Percentiles rank a stretch among this genome's conserved stretches.
These are phyloP conservation scores for Acleris literana DNA, from an alignment of 2,888 invertebrate genomes.

Conservation along the genomic window DNA sequence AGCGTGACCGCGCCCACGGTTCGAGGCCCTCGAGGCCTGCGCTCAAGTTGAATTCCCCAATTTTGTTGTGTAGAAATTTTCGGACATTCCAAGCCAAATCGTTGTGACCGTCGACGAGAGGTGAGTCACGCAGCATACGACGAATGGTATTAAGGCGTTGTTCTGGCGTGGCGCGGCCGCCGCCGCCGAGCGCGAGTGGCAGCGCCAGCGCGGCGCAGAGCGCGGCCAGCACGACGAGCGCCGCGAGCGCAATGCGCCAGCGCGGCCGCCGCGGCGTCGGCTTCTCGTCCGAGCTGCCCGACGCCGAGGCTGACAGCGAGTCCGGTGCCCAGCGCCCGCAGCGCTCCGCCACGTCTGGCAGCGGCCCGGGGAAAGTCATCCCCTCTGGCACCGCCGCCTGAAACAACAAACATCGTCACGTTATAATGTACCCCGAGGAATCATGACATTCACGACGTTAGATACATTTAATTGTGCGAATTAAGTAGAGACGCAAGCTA, in stretches of 20 bases:
- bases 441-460: constrained; percentile 11
- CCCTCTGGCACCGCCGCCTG: constrained; percentile 80
- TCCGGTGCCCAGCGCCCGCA: constrained; percentile 81
- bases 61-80: constrained; percentile 93
- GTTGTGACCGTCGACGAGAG: constrained; percentile 92
- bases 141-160: constrained; percentile 86
- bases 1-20: constrained; percentile 93
- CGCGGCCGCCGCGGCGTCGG: constrained; percentile 79
- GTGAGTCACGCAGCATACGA: constrained; percentile 86
- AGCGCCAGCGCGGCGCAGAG: constrained; percentile 84
- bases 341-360: constrained; percentile 80
- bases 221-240: constrained; percentile 83
- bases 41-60: constrained; percentile 86
- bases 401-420: constrained; percentile 45
- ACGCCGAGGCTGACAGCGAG: constrained; percentile 76
- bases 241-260: constrained; percentile 83
- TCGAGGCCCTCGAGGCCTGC: constrained; percentile 86
- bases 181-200: constrained; percentile 80
- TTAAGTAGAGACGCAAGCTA: constrained; percentile 28
- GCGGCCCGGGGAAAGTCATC: constrained; percentile 79
- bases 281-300: constrained; percentile 80
- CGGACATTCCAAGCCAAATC: constrained; percentile 95
- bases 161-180: constrained; percentile 81
- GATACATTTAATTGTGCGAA: constrained; percentile 17
- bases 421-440: constrained; percentile 11